These are phyloP conservation scores for Chelonus insularis DNA, from an alignment of 1,140 invertebrate species.

Conservation along the genomic window DNA sequence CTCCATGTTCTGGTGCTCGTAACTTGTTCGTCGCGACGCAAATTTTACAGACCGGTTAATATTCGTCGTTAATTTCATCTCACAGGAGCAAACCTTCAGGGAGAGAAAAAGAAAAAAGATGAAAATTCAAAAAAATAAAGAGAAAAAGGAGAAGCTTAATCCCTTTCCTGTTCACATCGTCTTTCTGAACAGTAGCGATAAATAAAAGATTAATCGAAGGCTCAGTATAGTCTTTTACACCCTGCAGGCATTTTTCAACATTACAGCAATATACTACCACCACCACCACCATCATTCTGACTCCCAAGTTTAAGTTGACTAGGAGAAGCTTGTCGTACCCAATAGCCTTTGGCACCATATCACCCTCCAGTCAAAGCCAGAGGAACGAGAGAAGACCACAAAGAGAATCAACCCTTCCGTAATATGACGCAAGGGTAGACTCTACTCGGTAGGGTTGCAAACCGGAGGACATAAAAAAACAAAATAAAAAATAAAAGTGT, in stretches of 20 bases:
- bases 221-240: conserved; percentile 1
- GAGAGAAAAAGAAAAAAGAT: not conserved
- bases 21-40: conserved; percentile 16
- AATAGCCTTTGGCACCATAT: not conserved
- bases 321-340: not conserved
- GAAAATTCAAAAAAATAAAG: not conserved
- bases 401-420: conserved; percentile 2
- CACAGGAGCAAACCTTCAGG: not conserved
- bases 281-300: not conserved
- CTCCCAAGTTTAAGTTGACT: not conserved
- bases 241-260: not conserved
- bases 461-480: conserved; percentile 3
- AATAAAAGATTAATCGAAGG: conserved; percentile 22
- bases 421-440: not conserved
- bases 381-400: not conserved
- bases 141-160: not conserved
- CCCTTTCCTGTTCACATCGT: not conserved
- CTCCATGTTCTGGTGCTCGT: not conserved
- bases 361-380: not conserved
- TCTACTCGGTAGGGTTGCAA: not conserved
- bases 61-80: conserved; percentile 18
- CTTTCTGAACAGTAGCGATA: conserved; percentile 11
- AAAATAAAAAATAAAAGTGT: conserved; percentile 7
- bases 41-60: conserved; percentile 22
- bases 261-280: not conserved